phyloP scores from a whole-genome alignment of 35 echinoderm and acorn worm species.

The Diadema setosum region DNA sequence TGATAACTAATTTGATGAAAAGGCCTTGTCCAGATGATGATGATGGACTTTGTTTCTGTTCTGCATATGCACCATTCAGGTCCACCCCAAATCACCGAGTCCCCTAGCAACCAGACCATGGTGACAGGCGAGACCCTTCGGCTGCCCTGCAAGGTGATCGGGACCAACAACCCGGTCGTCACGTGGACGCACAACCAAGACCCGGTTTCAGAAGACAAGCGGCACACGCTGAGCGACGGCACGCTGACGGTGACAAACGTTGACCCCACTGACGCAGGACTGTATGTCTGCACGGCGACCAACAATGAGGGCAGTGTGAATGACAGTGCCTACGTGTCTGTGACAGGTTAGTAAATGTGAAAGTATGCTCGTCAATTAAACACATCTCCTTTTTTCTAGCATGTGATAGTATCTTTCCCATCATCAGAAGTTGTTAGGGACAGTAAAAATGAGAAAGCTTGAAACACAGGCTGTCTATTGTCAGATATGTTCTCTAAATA shows the following conservation, averaged over 20 bases:
- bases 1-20: not conserved
- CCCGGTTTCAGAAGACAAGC: not conserved
- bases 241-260: slow-evolving; percentile 21
- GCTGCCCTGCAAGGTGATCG: slow-evolving; percentile 81
- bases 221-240: not conserved
- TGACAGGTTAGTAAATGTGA: slow-evolving; percentile 54
- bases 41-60: not conserved
- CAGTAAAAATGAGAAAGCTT: not conserved
- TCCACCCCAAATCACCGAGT: slow-evolving; percentile 56
- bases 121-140: slow-evolving; percentile 55
- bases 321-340: slow-evolving; percentile 38
- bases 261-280: slow-evolving; percentile 33
- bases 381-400: not conserved
- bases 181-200: slow-evolving; percentile 63
- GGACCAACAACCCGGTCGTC: slow-evolving; percentile 44
- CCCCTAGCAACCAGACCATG: slow-evolving; percentile 43
- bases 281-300: slow-evolving; percentile 54
- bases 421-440: not conserved
- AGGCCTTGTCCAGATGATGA: not conserved
- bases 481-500: not conserved
- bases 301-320: slow-evolving; percentile 45
- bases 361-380: not conserved
- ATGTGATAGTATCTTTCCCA: not conserved
- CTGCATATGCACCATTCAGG: slow-evolving; percentile 25
- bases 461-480: not conserved